Evolutionary conservation across 2,113 vertebrate genomes (phyloP).

Genomic region (Gallinago paraguaiae): DNA sequence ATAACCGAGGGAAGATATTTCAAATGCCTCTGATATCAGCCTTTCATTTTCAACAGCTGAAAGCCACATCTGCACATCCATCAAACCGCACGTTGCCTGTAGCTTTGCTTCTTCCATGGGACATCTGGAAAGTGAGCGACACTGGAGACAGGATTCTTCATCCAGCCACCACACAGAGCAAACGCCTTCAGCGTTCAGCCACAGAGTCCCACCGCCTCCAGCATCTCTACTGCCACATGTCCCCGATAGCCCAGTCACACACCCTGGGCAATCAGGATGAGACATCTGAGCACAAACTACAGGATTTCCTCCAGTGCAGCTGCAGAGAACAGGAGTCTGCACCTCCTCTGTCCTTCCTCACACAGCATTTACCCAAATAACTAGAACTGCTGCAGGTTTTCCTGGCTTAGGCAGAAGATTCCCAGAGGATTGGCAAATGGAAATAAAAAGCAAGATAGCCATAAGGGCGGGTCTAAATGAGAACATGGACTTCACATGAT

Average conservation of each 20-base stretch:
- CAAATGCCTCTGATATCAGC: slow-evolving; percentile 13
- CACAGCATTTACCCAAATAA: neutral
- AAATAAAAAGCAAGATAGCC: neutral
- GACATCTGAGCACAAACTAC: neutral
- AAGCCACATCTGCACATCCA: slow-evolving; percentile 23
- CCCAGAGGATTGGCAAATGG: neutral
- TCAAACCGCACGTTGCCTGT: neutral
- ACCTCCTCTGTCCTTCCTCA: neutral
- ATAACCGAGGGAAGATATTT: neutral
- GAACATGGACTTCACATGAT: neutral
- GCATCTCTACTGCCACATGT: neutral
- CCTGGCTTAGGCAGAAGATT: neutral
- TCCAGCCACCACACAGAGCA: neutral
- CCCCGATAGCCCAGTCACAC: neutral
- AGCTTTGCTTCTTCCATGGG: neutral
- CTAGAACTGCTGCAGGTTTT: neutral
- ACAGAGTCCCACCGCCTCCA: neutral
- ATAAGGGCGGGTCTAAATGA: neutral
- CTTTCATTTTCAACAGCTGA: slow-evolving; percentile 21
- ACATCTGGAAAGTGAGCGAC: neutral
- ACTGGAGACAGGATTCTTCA: neutral
- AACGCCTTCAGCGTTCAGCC: neutral
- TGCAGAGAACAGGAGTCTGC: neutral
- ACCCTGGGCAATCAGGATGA: neutral
- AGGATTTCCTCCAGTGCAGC: neutral